Evolutionary conservation across 1,140 invertebrate species (phyloP), one percentile per base, ranked within the genome.

Genomic region (Hylaeus volcanicus): DNA sequence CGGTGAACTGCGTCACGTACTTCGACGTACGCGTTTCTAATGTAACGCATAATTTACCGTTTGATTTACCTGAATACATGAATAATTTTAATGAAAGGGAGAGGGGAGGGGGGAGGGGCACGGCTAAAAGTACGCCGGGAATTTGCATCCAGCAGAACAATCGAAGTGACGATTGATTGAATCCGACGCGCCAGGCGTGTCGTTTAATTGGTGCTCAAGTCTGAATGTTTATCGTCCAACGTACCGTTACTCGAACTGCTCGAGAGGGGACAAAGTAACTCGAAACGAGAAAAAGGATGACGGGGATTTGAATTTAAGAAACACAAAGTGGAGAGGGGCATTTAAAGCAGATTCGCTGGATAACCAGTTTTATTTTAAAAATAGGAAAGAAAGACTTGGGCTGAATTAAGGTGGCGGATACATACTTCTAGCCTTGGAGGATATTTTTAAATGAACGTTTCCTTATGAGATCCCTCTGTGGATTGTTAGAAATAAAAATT

Each of bases 11-110:
- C 15, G 5, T 45, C 45, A 15, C 6, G 37, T 56, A 26, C 9
- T 26, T 58, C 11, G 41, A 45, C 8, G 41, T 45, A 73, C 58
- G 45, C 41, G 43, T 64, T 51, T 64, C 37, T 64, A 51, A 51
- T 12, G 61, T 56, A 51, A n/a, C 48, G 37, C 75, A 39, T 76
- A 82, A 84, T 76, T 83, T 71, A 64, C 64, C 41, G 15, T 6
- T 48, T 12, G 48, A 65, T 81, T 76, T 75, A 53, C n/a, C 51
- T 66, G 58, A 81, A 81, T 76, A 65, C 26, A 60, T 41, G 51
- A 75, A 72, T 70, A 71, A 5, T 81, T 61, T 79, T 68, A 61
- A 73, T n/a, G 12, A 26, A 26, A 26, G 26, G 26, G 26, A 26
- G 26, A 26, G 26, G 26, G 26, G 26, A 26, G 26, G 26, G 26